phyloP scores from a whole-genome alignment of 2,888 invertebrate genomes.

The Sminthurinus aureus region DNA sequence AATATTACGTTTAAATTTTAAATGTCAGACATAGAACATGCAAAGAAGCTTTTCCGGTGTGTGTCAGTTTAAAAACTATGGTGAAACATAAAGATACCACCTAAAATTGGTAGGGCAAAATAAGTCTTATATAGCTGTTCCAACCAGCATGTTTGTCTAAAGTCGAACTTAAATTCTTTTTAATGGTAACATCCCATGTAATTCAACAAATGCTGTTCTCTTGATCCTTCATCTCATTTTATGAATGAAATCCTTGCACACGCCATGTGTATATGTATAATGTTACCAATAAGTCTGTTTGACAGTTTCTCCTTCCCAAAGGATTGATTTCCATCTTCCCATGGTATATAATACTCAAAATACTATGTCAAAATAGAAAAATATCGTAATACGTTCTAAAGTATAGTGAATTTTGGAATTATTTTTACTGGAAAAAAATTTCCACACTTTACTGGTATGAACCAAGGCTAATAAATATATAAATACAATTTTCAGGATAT shows the following conservation, averaged over 20 bases:
- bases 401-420: neutral
- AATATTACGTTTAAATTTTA: neutral
- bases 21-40: neutral
- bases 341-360: neutral
- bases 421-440: neutral
- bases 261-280: neutral
- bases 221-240: neutral
- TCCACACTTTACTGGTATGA: neutral
- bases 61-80: conserved; percentile 7
- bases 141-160: neutral
- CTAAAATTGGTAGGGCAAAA: neutral
- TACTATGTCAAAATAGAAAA: neutral
- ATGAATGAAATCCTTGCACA: neutral
- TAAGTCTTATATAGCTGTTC: neutral
- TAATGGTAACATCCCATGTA: neutral
- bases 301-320: neutral
- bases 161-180: neutral
- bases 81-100: neutral
- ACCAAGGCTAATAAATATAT: neutral
- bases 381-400: neutral
- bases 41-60: conserved; percentile 26
- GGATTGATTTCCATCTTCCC: neutral
- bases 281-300: neutral
- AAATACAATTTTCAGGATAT: no score
- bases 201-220: neutral